phyloP scores from a whole-genome alignment of 2,888 invertebrate species.

The Trissolcus japonicus region DNA sequence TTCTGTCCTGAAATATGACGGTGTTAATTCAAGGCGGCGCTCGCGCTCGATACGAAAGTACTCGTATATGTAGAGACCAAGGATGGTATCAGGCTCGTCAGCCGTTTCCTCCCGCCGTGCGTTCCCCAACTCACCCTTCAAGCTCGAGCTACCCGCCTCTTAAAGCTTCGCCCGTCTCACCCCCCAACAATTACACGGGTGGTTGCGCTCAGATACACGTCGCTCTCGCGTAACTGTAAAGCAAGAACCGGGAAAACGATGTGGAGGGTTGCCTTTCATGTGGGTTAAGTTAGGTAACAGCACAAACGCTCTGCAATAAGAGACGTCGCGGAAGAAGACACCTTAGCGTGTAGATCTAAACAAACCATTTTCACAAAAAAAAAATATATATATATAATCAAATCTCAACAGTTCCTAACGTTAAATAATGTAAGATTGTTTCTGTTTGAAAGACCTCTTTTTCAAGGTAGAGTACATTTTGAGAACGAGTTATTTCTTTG shows the following conservation, averaged over 20 bases:
- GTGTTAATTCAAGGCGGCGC: constrained; percentile 74
- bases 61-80: constrained; percentile 47
- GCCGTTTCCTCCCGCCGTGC: constrained; percentile 66
- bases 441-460: too few species aligned
- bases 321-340: too few species aligned
- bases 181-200: constrained; percentile 73
- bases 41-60: constrained; percentile 66
- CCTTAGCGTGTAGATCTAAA: too few species aligned
- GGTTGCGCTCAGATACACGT: constrained; percentile 74
- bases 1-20: constrained; percentile 73
- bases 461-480: too few species aligned
- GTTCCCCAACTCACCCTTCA: constrained; percentile 63
- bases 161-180: constrained; percentile 51
- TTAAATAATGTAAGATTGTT: too few species aligned
- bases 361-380: too few species aligned
- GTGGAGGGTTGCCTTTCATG: constrained; percentile 57
- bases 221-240: constrained; percentile 73
- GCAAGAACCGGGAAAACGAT: constrained; percentile 63
- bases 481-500: too few species aligned
- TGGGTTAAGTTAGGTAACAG: constrained; percentile 49
- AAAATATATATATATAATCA: too few species aligned
- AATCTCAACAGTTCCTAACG: too few species aligned
- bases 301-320: constrained; percentile 5
- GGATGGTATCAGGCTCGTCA: constrained; percentile 65
- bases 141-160: constrained; percentile 61